Percentiles rank a stretch among this genome's conserved stretches.
These are phyloP conservation scores for Chinchilla lanigera DNA, from an alignment of 2,113 vertebrate genomes.

Conservation along the genomic window DNA sequence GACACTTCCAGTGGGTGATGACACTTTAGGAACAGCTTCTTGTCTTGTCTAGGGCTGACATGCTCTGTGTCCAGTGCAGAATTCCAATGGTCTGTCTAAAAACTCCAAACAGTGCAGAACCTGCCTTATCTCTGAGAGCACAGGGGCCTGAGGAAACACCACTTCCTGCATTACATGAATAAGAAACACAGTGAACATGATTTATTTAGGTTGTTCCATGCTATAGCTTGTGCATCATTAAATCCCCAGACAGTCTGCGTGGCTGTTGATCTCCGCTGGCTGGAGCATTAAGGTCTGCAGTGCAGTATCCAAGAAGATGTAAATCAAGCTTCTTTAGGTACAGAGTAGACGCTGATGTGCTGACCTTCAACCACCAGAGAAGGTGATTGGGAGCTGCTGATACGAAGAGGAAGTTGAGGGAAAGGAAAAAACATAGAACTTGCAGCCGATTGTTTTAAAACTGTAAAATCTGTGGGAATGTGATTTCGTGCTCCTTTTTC, in stretches of 20 bases:
- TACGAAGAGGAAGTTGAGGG: constrained; percentile 45
- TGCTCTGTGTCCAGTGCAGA: neutral
- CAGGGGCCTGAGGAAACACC: constrained; percentile 22
- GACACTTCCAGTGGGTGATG: constrained; percentile 7
- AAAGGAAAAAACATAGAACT: constrained; percentile 58
- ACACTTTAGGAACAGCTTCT: constrained; percentile 28
- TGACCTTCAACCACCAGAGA: neutral
- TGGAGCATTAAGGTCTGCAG: neutral
- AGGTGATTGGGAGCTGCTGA: constrained; percentile 29
- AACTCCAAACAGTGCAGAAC: neutral
- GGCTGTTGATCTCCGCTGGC: neutral
- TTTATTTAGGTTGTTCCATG: constrained; percentile 24
- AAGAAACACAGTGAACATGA: constrained; percentile 10
- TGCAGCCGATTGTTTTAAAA: constrained; percentile 64
- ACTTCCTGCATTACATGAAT: constrained; percentile 59
- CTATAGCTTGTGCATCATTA: neutral
- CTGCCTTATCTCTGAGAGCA: constrained; percentile 49
- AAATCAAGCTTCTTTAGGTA: neutral
- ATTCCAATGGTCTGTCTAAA: constrained; percentile 32
- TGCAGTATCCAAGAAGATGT: neutral
- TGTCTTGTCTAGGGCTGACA: neutral
- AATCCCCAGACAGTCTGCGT: fast-evolving
- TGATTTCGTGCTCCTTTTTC: constrained; percentile 55
- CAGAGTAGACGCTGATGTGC: neutral
- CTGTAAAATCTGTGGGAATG: constrained; percentile 65